Conservation (phyloP, 2,113 vertebrate genomes). For the Eptesicus fuscus region DNA sequence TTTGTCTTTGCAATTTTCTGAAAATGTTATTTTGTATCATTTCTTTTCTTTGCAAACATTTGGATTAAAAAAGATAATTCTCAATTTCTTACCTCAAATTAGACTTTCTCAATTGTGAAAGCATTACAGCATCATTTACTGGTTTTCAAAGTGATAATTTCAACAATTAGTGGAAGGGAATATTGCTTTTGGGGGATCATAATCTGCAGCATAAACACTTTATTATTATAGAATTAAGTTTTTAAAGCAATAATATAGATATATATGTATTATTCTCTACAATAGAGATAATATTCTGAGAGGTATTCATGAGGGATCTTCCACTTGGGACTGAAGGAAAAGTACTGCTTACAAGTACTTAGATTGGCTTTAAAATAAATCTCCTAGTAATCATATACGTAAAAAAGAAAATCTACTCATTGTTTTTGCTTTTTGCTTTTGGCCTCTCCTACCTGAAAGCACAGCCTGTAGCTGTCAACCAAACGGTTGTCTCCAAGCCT, state of each 20-base stretch:
- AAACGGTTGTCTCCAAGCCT: background rate
- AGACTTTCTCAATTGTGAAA: slow-evolving; percentile 29
- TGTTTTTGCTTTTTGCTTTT: background rate
- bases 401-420: background rate
- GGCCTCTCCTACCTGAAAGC: background rate
- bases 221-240: background rate
- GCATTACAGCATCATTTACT: slow-evolving; percentile 24
- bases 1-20: background rate
- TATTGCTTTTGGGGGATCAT: background rate
- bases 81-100: slow-evolving; percentile 16
- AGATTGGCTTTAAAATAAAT: background rate
- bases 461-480: background rate
- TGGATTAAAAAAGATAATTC: slow-evolving; percentile 25
- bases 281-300: background rate
- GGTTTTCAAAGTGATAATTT: slow-evolving; percentile 11
- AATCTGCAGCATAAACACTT: background rate
- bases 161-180: background rate
- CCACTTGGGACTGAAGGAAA: background rate
- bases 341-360: background rate
- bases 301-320: background rate
- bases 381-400: background rate
- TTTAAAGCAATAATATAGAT: background rate
- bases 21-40: background rate
- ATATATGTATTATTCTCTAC: background rate
- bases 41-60: slow-evolving; percentile 6